A percentile compares a stretch with the other conserved stretches of the same genome.
phyloP scores from a whole-genome alignment of 2,888 invertebrate genomes.

The Callinectes sapidus region DNA sequence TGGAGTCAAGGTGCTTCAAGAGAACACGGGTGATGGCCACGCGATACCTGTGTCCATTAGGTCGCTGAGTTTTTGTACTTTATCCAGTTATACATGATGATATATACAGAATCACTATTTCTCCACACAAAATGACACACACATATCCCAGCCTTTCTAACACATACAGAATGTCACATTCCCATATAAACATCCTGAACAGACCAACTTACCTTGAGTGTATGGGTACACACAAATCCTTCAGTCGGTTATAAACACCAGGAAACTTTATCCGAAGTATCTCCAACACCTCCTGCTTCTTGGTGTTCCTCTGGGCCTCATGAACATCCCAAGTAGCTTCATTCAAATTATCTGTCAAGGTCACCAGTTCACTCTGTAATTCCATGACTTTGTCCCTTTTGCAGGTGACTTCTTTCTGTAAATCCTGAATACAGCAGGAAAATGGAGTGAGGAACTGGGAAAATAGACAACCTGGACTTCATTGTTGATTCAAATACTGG shows the following conservation, averaged over 20 bases:
- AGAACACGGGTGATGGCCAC: slow-evolving; percentile 97
- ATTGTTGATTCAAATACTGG: neutral
- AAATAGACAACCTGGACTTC: neutral
- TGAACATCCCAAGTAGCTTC: slow-evolving; percentile 98
- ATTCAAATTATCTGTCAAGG: slow-evolving; percentile 91
- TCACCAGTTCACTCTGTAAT: slow-evolving; percentile 89
- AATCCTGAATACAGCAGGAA: slow-evolving; percentile 78
- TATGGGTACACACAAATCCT: slow-evolving; percentile 99
- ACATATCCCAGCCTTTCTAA: neutral
- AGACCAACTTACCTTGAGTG: slow-evolving; percentile 84
- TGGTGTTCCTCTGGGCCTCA: slow-evolving; percentile 93
- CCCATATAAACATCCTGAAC: neutral
- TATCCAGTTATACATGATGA: no score
- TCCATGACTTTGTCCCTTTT: slow-evolving; percentile 79
- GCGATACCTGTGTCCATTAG: slow-evolving; percentile 82
- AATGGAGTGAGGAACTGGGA: neutral
- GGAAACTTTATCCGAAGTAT: slow-evolving; percentile 96
- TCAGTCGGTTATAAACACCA: slow-evolving; percentile 98
- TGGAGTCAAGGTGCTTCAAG: slow-evolving; percentile 99
- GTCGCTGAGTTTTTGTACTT: neutral
- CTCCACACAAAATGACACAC: neutral
- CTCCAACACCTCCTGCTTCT: slow-evolving; percentile 98
- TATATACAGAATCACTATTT: neutral
- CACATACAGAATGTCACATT: neutral
- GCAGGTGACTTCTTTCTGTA: slow-evolving; percentile 91